Evolutionary conservation across 2,888 invertebrate genomes (phyloP).

Genomic region (Drosophila robusta): DNA sequence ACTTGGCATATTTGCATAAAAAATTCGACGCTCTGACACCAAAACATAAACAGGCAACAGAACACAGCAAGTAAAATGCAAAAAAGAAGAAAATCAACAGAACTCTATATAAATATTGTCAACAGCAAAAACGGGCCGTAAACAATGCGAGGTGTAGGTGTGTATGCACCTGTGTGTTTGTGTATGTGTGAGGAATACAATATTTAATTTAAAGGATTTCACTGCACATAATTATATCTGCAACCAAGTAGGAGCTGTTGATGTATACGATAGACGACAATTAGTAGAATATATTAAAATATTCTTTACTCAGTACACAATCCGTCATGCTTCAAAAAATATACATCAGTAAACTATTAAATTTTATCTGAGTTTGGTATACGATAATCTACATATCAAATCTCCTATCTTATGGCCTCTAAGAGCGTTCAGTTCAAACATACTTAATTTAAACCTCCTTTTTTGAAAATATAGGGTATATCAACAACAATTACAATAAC

Average conservation of each 20-base stretch:
- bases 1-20: constrained; percentile 79
- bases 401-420: too few species aligned
- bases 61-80: constrained; percentile 19
- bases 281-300: too few species aligned
- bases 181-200: constrained; percentile 24
- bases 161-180: neutral
- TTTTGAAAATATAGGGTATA: too few species aligned
- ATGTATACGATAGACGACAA: too few species aligned
- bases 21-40: constrained; percentile 71
- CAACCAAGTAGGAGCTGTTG: constrained; percentile 10
- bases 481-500: constrained; percentile 27
- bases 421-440: too few species aligned
- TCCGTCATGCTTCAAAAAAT: too few species aligned
- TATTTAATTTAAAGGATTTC: constrained; percentile 66
- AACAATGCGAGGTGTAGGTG: constrained; percentile 41
- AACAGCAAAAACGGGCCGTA: constrained; percentile 48
- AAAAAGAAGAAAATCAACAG: constrained; percentile 21
- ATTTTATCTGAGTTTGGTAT: too few species aligned
- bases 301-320: too few species aligned
- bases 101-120: constrained; percentile 46
- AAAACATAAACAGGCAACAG: constrained; percentile 67
- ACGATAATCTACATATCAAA: too few species aligned
- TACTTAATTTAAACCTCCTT: too few species aligned
- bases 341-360: too few species aligned
- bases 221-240: constrained; percentile 67